phyloP scores from a whole-genome alignment of 2,888 invertebrate species.

The Philopedon plagiatum region DNA sequence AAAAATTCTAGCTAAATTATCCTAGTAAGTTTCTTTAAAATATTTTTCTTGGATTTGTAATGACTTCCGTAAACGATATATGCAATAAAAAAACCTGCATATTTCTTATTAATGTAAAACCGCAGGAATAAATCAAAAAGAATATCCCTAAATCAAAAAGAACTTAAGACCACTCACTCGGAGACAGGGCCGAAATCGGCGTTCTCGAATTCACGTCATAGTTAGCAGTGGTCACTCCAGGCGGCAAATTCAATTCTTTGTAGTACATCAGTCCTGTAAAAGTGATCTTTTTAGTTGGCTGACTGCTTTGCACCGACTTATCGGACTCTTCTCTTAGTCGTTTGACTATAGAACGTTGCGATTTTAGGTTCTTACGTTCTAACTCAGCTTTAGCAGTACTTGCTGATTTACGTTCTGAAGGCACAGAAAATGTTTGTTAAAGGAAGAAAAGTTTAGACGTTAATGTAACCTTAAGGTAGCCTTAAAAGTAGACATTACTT shows the following conservation, averaged over 20 bases:
- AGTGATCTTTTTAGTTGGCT: constrained; percentile 7
- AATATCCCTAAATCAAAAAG: too few relatives aligned
- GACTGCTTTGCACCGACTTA: background rate
- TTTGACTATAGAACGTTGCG: background rate
- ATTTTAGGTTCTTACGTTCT: background rate
- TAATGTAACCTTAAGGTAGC: background rate
- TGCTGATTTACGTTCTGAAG: background rate
- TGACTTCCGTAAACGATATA: too few relatives aligned
- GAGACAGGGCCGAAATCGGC: constrained; percentile 73
- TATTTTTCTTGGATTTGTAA: too few relatives aligned
- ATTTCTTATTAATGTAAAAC: too few relatives aligned
- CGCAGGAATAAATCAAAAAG: too few relatives aligned
- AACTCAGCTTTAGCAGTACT: background rate
- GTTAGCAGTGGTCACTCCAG: constrained; percentile 71
- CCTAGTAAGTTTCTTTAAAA: too few relatives aligned
- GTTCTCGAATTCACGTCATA: constrained; percentile 52
- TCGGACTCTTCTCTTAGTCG: background rate
- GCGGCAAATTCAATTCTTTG: constrained; percentile 63
- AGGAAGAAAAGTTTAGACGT: background rate
- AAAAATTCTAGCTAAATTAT: too few relatives aligned
- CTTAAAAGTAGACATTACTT: too few relatives aligned
- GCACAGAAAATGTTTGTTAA: background rate
- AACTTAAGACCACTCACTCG: constrained; percentile 66
- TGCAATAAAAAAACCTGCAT: too few relatives aligned
- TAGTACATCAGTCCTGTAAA: constrained; percentile 54